A percentile compares a stretch with the other conserved stretches of the same genome.
Evolutionary conservation across 2,797 vertebrate genomes (phyloP).

Genomic region (Callimico goeldii): DNA sequence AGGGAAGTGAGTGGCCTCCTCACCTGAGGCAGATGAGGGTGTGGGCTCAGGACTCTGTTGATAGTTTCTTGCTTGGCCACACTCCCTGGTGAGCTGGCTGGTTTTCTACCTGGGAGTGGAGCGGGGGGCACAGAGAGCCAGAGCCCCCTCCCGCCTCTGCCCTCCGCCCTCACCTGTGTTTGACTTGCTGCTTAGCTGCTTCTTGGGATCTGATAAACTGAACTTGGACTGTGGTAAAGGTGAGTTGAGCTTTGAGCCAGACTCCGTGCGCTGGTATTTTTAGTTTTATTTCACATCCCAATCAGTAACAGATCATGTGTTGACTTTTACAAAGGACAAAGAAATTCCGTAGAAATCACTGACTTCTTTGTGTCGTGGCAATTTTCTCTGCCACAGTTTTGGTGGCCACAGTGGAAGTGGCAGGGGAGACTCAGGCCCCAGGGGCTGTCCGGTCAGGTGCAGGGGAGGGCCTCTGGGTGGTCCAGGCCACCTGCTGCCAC

Average conservation of each 20-base stretch:
- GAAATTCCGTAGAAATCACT: constrained; percentile 36
- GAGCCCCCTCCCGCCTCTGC: not conserved
- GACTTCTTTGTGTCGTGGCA: not conserved
- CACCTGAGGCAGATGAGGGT: not conserved
- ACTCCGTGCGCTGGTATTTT: constrained; percentile 45
- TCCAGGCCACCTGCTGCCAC: not conserved
- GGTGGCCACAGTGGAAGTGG: not conserved
- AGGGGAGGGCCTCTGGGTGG: not conserved
- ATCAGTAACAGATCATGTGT: constrained; percentile 41
- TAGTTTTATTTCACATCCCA: constrained; percentile 65
- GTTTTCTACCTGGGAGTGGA: not conserved
- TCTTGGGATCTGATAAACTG: constrained; percentile 73
- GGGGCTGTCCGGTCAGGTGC: not conserved
- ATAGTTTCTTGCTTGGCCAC: not conserved
- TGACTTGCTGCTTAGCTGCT: constrained; percentile 69
- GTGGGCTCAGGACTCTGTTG: not conserved
- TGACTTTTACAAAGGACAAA: constrained; percentile 65
- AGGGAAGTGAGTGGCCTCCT: too few species aligned
- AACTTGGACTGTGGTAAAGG: constrained; percentile 74
- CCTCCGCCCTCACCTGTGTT: constrained; percentile 54
- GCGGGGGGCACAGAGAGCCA: rapidly evolving
- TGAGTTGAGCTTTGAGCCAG: constrained; percentile 36
- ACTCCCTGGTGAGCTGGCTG: not conserved
- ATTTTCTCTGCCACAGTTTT: not conserved
- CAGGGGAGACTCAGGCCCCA: not conserved